phyloP scores from a whole-genome alignment of 2,113 vertebrate genomes.

The Chrysemys picta region DNA sequence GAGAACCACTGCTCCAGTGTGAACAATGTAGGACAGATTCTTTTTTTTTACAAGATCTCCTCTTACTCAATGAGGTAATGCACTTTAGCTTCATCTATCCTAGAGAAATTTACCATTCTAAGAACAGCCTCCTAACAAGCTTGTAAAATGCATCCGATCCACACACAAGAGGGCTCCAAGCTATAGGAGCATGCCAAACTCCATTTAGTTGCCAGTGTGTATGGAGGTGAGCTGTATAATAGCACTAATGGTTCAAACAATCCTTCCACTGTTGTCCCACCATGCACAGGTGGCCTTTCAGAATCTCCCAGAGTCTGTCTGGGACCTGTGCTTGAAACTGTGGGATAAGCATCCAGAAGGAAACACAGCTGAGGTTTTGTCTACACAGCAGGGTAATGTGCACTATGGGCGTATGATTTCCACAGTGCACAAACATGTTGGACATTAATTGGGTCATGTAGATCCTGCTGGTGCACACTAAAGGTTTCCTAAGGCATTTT shows the following conservation, averaged over 20 bases:
- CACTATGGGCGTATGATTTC: too few species aligned
- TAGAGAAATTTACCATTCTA: neutral
- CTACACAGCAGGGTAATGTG: neutral
- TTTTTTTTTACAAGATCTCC: neutral
- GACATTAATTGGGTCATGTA: neutral
- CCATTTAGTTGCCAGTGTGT: neutral
- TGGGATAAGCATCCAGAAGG: neutral
- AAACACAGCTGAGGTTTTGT: neutral
- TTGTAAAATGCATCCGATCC: neutral
- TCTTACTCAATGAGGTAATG: neutral
- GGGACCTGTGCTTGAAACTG: neutral
- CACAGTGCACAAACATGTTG: neutral
- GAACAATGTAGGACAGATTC: neutral
- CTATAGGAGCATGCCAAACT: neutral
- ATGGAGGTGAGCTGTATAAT: neutral
- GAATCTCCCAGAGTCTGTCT: neutral
- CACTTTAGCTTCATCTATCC: neutral
- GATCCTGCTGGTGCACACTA: neutral
- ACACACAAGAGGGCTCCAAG: neutral
- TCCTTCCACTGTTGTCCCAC: neutral
- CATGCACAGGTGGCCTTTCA: accelerated
- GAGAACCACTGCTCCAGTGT: too few species aligned
- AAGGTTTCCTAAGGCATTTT: neutral
- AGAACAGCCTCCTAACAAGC: neutral
- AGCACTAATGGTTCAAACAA: neutral